Base-by-base conservation (phyloP, 1,140 invertebrate genomes). In the Drosophila micromelanica region DNA sequence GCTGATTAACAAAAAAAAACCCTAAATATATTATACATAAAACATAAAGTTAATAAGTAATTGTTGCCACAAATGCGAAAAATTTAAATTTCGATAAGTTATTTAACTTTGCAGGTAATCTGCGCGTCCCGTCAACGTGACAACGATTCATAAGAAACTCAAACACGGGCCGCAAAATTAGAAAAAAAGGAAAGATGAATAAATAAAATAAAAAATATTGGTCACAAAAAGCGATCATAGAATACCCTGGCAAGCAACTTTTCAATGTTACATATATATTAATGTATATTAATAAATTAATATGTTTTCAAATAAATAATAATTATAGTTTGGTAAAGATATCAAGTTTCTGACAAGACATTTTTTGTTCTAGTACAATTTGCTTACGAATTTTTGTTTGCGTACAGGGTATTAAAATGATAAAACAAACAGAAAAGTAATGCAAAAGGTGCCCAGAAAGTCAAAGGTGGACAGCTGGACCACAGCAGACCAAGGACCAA, bases 61-160 rank as follows among this genome's bases (percentile, higher is more conserved):
- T 73, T 73, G 71, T 60, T 40, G 38, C 11, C 62, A 27, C 37
- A 38, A 52, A 27, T 11, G 40, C 3, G 49, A 54, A 55, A 43
- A 69, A 80, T 69, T 64, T 73, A 48, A 69, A 70, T 62, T 51
- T 77, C 61, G 46, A 40, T 46, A 54, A 81, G 78, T 81, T 81
- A 67, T 74, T 81, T 77, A 67, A 81, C 63, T 77, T 81, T 77
- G 52, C 69, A 57, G 78, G 69, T 81, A 81, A 81, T 81, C 78
- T 81, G 63, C 62, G 73, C 61, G 62, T 40, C 62, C 46, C 76
- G 73, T 73, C 78, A 76, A 48, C 57, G 40, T 43, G 45, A 27
- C 63, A 43, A 27, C 27, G 12, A 46, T 52, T 69, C 27, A 52
- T 54, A 59, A 67, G 38, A 56, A 81, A 81, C 73, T 59, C 64